These are phyloP conservation scores for Psylliodes chrysocephalus DNA, from an alignment of 2,888 invertebrate species.

Conservation along the genomic window DNA sequence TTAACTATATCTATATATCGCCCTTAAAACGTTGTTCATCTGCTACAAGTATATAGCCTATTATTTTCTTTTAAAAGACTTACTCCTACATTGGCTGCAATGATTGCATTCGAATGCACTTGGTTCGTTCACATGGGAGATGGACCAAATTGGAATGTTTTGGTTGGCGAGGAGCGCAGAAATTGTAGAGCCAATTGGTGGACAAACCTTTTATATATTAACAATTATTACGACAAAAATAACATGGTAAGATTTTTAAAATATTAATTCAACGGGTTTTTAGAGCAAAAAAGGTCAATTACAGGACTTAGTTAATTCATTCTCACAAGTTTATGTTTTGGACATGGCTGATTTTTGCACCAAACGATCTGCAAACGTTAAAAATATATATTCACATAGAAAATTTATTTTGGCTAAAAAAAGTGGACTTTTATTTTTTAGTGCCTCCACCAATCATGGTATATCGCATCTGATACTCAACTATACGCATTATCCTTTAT, in stretches of 20 bases:
- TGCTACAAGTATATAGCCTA: neutral
- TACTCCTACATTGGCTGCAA: conserved; percentile 41
- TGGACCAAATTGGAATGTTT: conserved; percentile 53
- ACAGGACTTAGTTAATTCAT: no score
- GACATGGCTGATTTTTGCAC: no score
- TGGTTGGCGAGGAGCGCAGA: conserved; percentile 49
- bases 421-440: conserved; percentile 47
- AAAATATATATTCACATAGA: no score
- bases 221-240: conserved; percentile 51
- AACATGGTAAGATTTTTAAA: conserved; percentile 55
- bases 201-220: conserved; percentile 55
- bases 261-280: no score
- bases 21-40: no score
- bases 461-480: conserved; percentile 58
- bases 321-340: no score
- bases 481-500: conserved; percentile 53
- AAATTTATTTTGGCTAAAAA: no score
- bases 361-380: no score
- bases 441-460: conserved; percentile 60
- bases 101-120: conserved; percentile 42
- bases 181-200: conserved; percentile 55
- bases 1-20: no score
- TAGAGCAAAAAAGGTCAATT: no score
- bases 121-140: conserved; percentile 45
- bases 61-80: conserved; percentile 37